phyloP scores from a whole-genome alignment of 2,888 invertebrate genomes.

The Glyphotaelius pellucidus region DNA sequence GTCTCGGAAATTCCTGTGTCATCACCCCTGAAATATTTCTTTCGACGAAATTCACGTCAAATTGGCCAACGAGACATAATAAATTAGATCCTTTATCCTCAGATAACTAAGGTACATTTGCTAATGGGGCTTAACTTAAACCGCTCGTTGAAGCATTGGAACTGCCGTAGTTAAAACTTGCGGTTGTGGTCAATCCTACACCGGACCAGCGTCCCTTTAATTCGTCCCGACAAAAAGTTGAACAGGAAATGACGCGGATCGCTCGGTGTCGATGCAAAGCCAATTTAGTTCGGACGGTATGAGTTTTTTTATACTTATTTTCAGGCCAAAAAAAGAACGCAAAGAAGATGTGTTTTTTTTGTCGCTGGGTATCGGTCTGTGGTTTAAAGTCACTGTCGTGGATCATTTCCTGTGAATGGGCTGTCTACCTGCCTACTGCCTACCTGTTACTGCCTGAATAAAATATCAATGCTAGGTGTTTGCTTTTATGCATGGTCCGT shows the following conservation, averaged over 20 bases:
- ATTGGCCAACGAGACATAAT: conserved; percentile 32
- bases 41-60: background rate
- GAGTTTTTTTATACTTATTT: conserved; percentile 9
- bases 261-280: conserved; percentile 61
- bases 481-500: background rate
- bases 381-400: background rate
- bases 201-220: conserved; percentile 5
- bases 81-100: conserved; percentile 50
- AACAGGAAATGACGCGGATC: conserved; percentile 64
- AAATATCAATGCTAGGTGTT: background rate
- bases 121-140: background rate
- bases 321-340: conserved; percentile 38
- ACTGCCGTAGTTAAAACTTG: background rate
- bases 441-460: background rate
- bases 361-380: background rate
- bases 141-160: background rate
- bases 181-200: background rate
- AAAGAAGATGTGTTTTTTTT: conserved; percentile 51
- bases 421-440: background rate
- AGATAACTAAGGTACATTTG: background rate
- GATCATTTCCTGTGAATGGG: conserved; percentile 32
- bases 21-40: background rate
- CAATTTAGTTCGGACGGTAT: conserved; percentile 59
- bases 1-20: background rate
- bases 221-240: conserved; percentile 47